Conservation (phyloP, 2,888 invertebrate species). For the Octonoba sinensis region DNA sequence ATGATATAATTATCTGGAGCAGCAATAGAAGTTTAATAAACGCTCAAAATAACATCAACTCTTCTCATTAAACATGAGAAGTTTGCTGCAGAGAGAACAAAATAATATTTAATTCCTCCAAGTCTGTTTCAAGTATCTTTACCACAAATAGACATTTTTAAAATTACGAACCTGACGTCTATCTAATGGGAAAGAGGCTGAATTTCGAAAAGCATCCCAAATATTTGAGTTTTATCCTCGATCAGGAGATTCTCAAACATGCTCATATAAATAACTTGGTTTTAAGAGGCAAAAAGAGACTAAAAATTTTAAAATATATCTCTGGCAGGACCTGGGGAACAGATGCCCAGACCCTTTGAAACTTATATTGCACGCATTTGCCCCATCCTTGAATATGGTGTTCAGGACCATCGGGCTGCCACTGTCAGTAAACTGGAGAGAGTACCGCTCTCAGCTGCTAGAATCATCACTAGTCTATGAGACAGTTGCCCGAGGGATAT, state of each 20-base stretch:
- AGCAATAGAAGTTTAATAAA: not conserved
- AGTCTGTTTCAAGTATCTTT: constrained; percentile 7
- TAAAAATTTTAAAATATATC: constrained; percentile 22
- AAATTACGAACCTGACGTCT: constrained; percentile 12
- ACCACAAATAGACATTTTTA: constrained; percentile 25
- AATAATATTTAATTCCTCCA: constrained; percentile 11
- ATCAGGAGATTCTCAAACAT: not conserved
- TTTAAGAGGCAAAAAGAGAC: constrained; percentile 21
- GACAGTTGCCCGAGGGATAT: not conserved
- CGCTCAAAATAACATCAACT: constrained; percentile 1
- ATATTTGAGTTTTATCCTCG: constrained; percentile 3
- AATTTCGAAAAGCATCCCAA: constrained; percentile 2
- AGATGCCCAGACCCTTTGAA: not conserved
- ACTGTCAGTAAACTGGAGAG: not conserved
- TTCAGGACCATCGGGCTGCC: not conserved
- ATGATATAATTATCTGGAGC: constrained; percentile 14
- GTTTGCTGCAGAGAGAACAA: constrained; percentile 10
- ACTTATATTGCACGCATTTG: constrained; percentile 5
- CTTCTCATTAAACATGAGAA: constrained; percentile 6
- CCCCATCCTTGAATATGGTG: constrained; percentile 7
- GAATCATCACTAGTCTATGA: not conserved
- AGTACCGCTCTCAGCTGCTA: not conserved
- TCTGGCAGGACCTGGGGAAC: constrained; percentile 7
- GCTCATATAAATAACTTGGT: constrained; percentile 22
- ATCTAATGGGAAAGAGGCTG: constrained; percentile 12